Percentiles rank a stretch among this genome's conserved stretches.
phyloP scores from a whole-genome alignment of 2,113 vertebrate species.

The Tenrec ecaudatus region DNA sequence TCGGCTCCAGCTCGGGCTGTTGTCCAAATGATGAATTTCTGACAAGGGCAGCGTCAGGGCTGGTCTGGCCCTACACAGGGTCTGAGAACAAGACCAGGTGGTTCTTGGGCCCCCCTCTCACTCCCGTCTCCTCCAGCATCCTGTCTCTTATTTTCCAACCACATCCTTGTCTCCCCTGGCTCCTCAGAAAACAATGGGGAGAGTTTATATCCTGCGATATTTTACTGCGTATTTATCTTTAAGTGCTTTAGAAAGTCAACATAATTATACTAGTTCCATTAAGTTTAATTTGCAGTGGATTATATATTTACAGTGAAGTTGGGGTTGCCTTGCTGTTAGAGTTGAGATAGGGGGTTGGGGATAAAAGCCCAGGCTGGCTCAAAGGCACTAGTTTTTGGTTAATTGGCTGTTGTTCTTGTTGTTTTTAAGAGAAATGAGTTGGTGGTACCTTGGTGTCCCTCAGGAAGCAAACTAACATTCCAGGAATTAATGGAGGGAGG shows the following conservation, averaged over 20 bases:
- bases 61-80: neutral
- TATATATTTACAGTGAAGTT: conserved; percentile 84
- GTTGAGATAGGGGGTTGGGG: conserved; percentile 42
- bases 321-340: conserved; percentile 77
- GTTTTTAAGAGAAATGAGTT: neutral
- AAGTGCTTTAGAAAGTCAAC: conserved; percentile 87
- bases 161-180: neutral
- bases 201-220: conserved; percentile 73
- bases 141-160: neutral
- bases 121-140: neutral
- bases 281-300: conserved; percentile 88
- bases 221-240: conserved; percentile 87
- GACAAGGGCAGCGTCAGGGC: neutral
- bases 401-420: too few relatives aligned
- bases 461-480: neutral
- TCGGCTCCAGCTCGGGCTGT: neutral
- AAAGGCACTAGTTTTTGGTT: neutral
- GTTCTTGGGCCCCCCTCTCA: too few relatives aligned
- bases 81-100: neutral
- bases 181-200: conserved; percentile 54
- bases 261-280: conserved; percentile 88
- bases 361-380: too few relatives aligned
- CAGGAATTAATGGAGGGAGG: neutral
- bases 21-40: neutral
- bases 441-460: neutral